Evolutionary conservation across 2,888 invertebrate genomes (phyloP).

Genomic region (Protonemura montana): DNA sequence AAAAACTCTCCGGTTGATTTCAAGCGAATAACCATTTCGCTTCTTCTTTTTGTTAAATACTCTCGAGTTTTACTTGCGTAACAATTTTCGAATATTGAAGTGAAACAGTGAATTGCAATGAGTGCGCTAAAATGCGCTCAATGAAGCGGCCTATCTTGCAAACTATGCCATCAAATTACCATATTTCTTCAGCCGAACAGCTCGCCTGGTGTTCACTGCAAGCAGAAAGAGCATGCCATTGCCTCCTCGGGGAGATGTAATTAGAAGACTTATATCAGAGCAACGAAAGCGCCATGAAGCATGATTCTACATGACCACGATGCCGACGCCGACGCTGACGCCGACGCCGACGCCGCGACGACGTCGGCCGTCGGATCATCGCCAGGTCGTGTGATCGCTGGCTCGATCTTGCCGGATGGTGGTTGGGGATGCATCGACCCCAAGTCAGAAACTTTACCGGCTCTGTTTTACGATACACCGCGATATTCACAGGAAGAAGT

Average conservation of each 20-base stretch:
- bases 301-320: too few species aligned
- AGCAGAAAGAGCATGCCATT: too few species aligned
- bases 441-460: slow-evolving; percentile 12
- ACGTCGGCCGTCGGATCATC: too few species aligned
- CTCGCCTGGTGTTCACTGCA: too few species aligned
- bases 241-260: too few species aligned
- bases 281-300: too few species aligned
- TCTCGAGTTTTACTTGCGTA: not conserved
- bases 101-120: not conserved
- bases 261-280: too few species aligned
- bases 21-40: not conserved
- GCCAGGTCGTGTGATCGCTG: too few species aligned
- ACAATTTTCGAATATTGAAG: not conserved
- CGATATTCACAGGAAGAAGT: not conserved
- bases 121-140: not conserved
- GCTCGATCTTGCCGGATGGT: not conserved
- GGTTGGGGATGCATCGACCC: not conserved
- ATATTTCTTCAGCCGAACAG: not conserved
- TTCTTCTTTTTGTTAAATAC: not conserved
- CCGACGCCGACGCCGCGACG: not conserved
- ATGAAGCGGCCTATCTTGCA: not conserved
- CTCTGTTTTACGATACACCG: slow-evolving; percentile 26
- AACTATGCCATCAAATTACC: not conserved
- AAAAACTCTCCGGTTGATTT: not conserved
- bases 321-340: not conserved